Conservation (phyloP, 2,797 vertebrate species). For the Pagetopsis macropterus region DNA sequence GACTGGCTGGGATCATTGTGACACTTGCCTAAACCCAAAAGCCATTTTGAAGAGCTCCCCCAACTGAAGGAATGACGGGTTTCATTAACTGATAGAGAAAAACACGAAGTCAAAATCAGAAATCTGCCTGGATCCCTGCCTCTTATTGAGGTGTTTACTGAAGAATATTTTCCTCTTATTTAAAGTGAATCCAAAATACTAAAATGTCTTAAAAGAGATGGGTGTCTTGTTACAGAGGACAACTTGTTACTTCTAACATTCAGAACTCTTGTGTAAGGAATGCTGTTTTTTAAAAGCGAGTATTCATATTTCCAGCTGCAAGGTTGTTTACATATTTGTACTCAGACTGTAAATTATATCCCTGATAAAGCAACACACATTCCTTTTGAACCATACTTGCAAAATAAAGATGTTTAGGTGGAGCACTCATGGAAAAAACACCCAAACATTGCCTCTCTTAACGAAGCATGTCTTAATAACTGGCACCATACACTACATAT, state of each 20-base stretch:
- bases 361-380: slow-evolving; percentile 65
- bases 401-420: slow-evolving; percentile 39
- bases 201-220: slow-evolving; percentile 43
- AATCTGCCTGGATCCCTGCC: slow-evolving; percentile 38
- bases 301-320: slow-evolving; percentile 71
- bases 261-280: slow-evolving; percentile 53
- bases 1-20: slow-evolving; percentile 42
- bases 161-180: slow-evolving; percentile 58
- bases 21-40: slow-evolving; percentile 66
- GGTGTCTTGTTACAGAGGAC: slow-evolving; percentile 39
- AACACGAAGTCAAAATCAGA: slow-evolving; percentile 62
- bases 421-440: slow-evolving; percentile 58
- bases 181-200: slow-evolving; percentile 43
- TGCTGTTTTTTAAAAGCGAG: slow-evolving; percentile 57
- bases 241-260: slow-evolving; percentile 59
- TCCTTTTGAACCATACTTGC: slow-evolving; percentile 55
- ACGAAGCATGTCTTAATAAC: slow-evolving; percentile 77
- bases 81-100: slow-evolving; percentile 34
- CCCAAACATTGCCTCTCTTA: slow-evolving; percentile 70
- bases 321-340: slow-evolving; percentile 80
- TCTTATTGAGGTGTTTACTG: slow-evolving; percentile 51
- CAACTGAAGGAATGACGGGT: slow-evolving; percentile 78
- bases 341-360: slow-evolving; percentile 65
- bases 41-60: slow-evolving; percentile 77
- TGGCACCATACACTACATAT: slow-evolving; percentile 62